A percentile compares a stretch with the other conserved stretches of the same genome.
Evolutionary conservation across 1,140 invertebrate genomes (phyloP).

Genomic region (Colletes gigas): DNA sequence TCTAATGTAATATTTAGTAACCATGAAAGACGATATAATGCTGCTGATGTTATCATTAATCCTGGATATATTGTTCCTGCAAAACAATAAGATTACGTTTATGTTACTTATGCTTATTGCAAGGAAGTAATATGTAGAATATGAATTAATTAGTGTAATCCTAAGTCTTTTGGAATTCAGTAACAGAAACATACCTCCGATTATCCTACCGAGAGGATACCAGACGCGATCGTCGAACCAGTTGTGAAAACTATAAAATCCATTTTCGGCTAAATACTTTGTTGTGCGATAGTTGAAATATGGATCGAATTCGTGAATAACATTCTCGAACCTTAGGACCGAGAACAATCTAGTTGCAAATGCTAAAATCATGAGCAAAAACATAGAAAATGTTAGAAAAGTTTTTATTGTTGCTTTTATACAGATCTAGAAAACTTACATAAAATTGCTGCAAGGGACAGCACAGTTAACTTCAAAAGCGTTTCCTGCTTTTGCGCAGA

Average conservation of each 20-base stretch:
- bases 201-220: conserved; percentile 98
- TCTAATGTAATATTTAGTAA: conserved; percentile 97
- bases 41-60: conserved; percentile 98
- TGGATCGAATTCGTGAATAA: conserved; percentile 99
- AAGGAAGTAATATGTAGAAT: neutral
- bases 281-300: conserved; percentile 99
- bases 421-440: conserved; percentile 86
- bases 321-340: conserved; percentile 97
- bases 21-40: conserved; percentile 93
- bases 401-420: neutral
- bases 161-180: too few species aligned
- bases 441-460: conserved; percentile 94
- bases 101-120: conserved; percentile 2
- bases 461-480: conserved; percentile 94
- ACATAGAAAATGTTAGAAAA: neutral
- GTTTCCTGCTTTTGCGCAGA: conserved; percentile 97
- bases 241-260: conserved; percentile 99
- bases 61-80: conserved; percentile 96
- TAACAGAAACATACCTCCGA: conserved; percentile 86
- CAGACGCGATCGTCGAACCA: conserved; percentile 99
- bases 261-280: conserved; percentile 95
- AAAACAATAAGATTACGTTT: conserved; percentile 43
- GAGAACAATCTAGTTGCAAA: conserved; percentile 97
- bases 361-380: conserved; percentile 84
- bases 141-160: neutral